phyloP scores from a whole-genome alignment of 1,140 invertebrate genomes.

The Thaumetopoea pityocampa region DNA sequence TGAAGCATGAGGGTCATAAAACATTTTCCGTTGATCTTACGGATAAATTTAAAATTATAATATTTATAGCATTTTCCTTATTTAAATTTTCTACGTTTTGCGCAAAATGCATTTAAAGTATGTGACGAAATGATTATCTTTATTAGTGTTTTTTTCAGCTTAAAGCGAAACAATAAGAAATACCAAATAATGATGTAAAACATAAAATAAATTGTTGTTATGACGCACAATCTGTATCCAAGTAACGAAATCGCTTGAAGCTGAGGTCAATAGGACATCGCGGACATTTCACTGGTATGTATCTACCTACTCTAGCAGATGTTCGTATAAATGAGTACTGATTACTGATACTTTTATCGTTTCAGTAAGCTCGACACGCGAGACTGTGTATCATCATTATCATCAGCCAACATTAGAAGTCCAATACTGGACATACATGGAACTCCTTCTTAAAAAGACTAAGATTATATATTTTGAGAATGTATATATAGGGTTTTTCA shows the following conservation, averaged over 20 bases:
- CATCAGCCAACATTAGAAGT: too few relatives aligned
- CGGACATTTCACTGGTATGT: constrained; percentile 2
- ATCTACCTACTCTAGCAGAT: background rate
- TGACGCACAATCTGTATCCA: constrained; percentile 5
- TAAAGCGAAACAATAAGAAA: background rate
- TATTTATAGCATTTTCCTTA: background rate
- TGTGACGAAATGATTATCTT: background rate
- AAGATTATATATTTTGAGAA: too few relatives aligned
- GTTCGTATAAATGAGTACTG: too few relatives aligned
- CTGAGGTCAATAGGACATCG: constrained; percentile 13
- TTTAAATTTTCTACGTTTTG: background rate
- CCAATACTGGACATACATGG: too few relatives aligned
- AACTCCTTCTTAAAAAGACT: too few relatives aligned
- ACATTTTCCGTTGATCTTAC: background rate
- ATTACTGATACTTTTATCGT: too few relatives aligned
- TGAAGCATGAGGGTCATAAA: too few relatives aligned
- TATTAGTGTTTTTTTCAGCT: background rate
- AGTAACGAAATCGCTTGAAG: constrained; percentile 2
- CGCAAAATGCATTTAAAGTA: background rate
- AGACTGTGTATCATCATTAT: too few relatives aligned
- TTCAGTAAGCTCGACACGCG: too few relatives aligned
- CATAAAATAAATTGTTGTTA: constrained; percentile 4
- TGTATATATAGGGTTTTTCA: too few relatives aligned
- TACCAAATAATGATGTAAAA: constrained; percentile 14
- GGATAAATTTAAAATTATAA: background rate